Conservation (phyloP, 2,797 vertebrate species). For the Ctenosaura bakeri region DNA sequence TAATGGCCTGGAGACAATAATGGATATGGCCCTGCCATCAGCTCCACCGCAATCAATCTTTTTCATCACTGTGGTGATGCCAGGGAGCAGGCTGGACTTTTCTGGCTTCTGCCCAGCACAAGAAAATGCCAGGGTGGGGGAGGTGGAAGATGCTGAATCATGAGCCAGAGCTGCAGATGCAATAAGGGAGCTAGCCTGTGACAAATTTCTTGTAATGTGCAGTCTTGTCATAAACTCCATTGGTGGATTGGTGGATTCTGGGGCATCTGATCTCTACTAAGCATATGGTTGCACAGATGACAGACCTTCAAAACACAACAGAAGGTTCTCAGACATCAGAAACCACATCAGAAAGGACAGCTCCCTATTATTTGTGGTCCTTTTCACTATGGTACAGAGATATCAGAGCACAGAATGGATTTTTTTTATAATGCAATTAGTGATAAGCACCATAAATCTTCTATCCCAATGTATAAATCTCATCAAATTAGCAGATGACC, state of each 20-base stretch:
- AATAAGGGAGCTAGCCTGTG: background rate
- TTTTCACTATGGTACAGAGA: no score
- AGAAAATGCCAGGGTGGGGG: conserved; percentile 7
- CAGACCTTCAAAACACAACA: background rate
- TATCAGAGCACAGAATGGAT: background rate
- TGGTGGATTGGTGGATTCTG: background rate
- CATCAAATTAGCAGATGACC: no score
- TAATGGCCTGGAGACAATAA: conserved; percentile 69
- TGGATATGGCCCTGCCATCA: conserved; percentile 34
- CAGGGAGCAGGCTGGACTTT: background rate
- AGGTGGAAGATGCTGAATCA: conserved; percentile 29
- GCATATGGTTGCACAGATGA: background rate
- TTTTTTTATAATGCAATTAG: background rate
- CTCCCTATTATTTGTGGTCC: no score
- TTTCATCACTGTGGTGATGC: background rate
- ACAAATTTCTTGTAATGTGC: background rate
- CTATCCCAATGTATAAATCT: background rate
- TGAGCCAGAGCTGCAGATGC: background rate
- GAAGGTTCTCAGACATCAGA: no score
- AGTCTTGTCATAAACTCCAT: background rate
- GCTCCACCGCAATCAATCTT: background rate
- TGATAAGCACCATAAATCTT: background rate
- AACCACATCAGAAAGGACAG: no score
- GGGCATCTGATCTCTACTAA: background rate
- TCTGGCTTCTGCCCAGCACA: conserved; percentile 21